These are phyloP conservation scores for Selenia dentaria DNA, from an alignment of 2,888 invertebrate genomes.

Conservation along the genomic window DNA sequence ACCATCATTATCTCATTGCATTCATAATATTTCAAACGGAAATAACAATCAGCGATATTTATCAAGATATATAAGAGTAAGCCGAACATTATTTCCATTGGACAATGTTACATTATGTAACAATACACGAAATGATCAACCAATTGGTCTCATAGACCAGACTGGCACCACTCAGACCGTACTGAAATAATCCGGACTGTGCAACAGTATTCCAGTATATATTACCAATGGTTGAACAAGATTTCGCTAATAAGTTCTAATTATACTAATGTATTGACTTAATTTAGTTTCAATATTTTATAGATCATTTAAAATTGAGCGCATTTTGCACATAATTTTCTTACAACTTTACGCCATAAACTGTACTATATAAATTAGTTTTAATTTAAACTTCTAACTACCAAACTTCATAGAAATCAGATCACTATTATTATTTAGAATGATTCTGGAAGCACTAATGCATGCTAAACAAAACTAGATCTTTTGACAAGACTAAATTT, in stretches of 20 bases:
- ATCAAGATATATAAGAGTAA: neutral
- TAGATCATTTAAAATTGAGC: neutral
- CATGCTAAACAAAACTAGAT: no score
- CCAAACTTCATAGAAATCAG: neutral
- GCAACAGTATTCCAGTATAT: neutral
- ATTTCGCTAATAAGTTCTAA: neutral
- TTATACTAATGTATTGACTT: neutral
- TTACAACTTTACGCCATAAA: neutral
- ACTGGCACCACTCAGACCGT: neutral
- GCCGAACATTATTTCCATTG: neutral
- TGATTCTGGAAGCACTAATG: no score
- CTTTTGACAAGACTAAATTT: no score
- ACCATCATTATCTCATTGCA: no score
- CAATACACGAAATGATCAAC: neutral
- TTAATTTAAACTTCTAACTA: neutral
- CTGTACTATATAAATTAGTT: no score
- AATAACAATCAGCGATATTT: neutral
- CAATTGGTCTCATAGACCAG: constrained; percentile 1
- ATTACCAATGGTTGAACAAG: neutral
- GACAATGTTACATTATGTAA: constrained; percentile 8
- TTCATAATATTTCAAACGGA: no score
- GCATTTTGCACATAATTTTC: neutral
- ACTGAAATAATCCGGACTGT: neutral
- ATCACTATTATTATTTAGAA: neutral
- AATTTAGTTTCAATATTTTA: neutral